These are phyloP conservation scores for Herpetotheres cachinnans DNA, from an alignment of 2,113 vertebrate species.

Conservation along the genomic window DNA sequence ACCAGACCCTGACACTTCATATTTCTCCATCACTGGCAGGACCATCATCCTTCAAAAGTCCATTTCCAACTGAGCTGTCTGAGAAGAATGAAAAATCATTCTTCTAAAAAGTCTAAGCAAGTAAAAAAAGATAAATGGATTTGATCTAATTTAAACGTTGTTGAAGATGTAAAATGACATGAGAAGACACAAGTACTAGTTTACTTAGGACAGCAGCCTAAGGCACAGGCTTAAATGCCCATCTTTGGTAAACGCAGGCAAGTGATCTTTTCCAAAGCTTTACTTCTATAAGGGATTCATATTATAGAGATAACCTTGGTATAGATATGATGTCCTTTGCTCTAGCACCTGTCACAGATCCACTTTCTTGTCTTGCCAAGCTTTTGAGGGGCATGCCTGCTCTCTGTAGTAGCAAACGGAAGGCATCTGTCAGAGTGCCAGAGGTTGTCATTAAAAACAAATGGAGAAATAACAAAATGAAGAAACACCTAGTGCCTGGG, in stretches of 20 bases:
- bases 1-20: conserved; percentile 8
- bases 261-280: not conserved
- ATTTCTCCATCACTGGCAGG: conserved; percentile 41
- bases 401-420: not conserved
- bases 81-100: conserved; percentile 45
- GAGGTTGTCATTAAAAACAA: conserved; percentile 32
- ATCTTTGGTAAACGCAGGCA: not conserved
- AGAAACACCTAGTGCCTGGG: not conserved
- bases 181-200: not conserved
- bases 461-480: conserved; percentile 24
- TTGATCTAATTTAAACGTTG: conserved; percentile 14
- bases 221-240: not conserved
- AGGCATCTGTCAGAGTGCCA: conserved; percentile 53
- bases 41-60: conserved; percentile 46
- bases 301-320: conserved; percentile 24
- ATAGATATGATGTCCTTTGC: conserved; percentile 29
- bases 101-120: not conserved
- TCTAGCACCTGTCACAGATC: conserved; percentile 6
- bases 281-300: conserved; percentile 2
- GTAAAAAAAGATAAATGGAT: not conserved
- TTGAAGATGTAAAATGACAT: not conserved
- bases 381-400: not conserved
- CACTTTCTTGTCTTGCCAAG: conserved; percentile 36
- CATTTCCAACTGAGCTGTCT: conserved; percentile 50
- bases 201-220: conserved; percentile 23